These are phyloP conservation scores for Brachionus calyciflorus DNA, from an alignment of 1,140 invertebrate species.

Conservation along the genomic window DNA sequence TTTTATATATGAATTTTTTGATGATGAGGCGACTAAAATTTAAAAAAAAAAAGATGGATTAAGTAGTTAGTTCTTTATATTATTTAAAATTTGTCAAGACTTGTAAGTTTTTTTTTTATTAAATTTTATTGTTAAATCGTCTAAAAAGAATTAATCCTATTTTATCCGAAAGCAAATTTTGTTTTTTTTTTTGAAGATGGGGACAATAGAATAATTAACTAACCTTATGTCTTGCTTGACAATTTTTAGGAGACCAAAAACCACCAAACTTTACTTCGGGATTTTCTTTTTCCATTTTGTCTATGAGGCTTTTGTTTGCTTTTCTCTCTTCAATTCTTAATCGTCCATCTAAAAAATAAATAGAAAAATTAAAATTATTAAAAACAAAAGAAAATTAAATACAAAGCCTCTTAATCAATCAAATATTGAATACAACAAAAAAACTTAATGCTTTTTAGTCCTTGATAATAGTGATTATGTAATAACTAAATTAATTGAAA, in stretches of 20 bases:
- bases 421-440: too few relatives aligned
- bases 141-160: conserved; percentile 1
- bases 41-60: too few relatives aligned
- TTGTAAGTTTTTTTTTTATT: neutral
- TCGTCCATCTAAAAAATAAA: neutral
- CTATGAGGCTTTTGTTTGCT: neutral
- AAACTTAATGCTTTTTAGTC: too few relatives aligned
- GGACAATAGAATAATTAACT: conserved; percentile 53
- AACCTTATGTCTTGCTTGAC: conserved; percentile 52
- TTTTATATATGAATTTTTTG: too few relatives aligned
- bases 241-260: conserved; percentile 50
- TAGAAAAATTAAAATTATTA: neutral
- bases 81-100: neutral
- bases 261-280: conserved; percentile 48
- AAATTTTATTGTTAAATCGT: too few relatives aligned
- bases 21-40: too few relatives aligned
- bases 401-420: neutral
- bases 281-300: neutral
- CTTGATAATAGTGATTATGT: too few relatives aligned
- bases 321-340: conserved; percentile 29
- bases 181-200: too few relatives aligned
- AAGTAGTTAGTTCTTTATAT: too few relatives aligned
- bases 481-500: too few relatives aligned
- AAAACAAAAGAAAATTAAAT: neutral
- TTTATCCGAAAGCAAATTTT: conserved; percentile 36